phyloP scores from a whole-genome alignment of 2,888 invertebrate genomes.

The Callimorpha dominula region DNA sequence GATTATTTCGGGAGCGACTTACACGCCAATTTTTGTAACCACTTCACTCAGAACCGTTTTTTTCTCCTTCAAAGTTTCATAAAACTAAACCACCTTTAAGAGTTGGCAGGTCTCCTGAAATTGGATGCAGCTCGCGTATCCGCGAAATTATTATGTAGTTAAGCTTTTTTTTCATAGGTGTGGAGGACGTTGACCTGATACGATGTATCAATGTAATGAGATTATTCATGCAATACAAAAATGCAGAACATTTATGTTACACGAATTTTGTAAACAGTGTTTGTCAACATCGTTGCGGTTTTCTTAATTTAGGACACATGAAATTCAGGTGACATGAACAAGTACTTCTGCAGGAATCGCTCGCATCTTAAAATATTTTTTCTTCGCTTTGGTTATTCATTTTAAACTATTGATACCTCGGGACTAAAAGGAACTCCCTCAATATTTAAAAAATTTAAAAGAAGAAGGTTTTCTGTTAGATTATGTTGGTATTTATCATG shows the following conservation, averaged over 20 bases:
- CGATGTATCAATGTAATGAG: conserved; percentile 47
- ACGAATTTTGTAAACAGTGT: conserved; percentile 23
- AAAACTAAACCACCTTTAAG: conserved; percentile 24
- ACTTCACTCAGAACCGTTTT: conserved; percentile 44
- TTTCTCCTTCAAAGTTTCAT: conserved; percentile 36
- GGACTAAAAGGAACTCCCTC: too few relatives aligned
- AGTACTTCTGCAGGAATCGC: neutral
- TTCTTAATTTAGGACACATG: conserved; percentile 4
- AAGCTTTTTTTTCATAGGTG: conserved; percentile 37
- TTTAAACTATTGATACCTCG: too few relatives aligned
- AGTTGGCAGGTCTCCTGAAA: conserved; percentile 44
- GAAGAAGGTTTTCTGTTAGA: too few relatives aligned
- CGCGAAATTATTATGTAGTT: conserved; percentile 51
- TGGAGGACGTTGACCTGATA: conserved; percentile 58
- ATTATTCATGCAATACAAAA: conserved; percentile 57
- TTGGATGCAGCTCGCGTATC: conserved; percentile 43
- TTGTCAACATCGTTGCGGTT: conserved; percentile 15
- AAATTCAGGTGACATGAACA: neutral
- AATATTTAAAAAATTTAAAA: too few relatives aligned
- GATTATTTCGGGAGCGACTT: conserved; percentile 61
- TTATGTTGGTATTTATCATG: too few relatives aligned
- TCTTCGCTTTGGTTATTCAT: too few relatives aligned
- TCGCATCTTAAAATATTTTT: neutral
- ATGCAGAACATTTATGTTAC: conserved; percentile 46
- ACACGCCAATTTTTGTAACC: conserved; percentile 61